phyloP scores from a whole-genome alignment of 2,888 invertebrate genomes.

The Aleiodes leptofemur region DNA sequence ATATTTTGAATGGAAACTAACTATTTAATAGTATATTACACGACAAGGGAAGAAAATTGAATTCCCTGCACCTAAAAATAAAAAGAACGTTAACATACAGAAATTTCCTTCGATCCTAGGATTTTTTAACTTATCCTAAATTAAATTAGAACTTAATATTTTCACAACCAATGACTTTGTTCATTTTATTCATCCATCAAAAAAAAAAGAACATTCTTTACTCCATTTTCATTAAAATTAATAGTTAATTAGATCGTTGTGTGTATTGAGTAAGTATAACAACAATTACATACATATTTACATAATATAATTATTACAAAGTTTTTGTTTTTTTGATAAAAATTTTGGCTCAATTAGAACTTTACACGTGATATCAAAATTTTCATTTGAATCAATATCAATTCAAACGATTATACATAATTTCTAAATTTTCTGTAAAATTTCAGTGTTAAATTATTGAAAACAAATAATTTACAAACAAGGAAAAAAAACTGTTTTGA shows the following conservation, averaged over 20 bases:
- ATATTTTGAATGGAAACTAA: too few species aligned
- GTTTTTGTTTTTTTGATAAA: neutral
- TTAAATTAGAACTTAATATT: neutral
- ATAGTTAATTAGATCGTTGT: constrained; percentile 13
- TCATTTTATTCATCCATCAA: constrained; percentile 17
- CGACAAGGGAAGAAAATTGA: too few species aligned
- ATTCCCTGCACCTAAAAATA: too few species aligned
- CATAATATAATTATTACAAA: constrained; percentile 20
- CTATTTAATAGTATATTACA: too few species aligned
- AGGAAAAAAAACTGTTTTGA: neutral
- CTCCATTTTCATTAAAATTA: neutral
- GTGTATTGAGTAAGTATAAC: constrained; percentile 23
- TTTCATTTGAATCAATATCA: neutral
- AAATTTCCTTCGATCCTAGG: too few species aligned
- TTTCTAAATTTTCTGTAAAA: neutral
- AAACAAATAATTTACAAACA: neutral
- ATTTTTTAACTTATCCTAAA: neutral
- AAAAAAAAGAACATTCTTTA: constrained; percentile 4
- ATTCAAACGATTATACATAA: neutral
- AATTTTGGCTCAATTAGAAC: constrained; percentile 11
- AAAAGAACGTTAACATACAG: too few species aligned
- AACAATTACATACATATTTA: constrained; percentile 31
- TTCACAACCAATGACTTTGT: constrained; percentile 23
- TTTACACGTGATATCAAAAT: neutral
- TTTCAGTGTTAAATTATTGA: neutral